phyloP scores from a whole-genome alignment of 1,140 invertebrate genomes.

The Semibalanus balanoides region DNA sequence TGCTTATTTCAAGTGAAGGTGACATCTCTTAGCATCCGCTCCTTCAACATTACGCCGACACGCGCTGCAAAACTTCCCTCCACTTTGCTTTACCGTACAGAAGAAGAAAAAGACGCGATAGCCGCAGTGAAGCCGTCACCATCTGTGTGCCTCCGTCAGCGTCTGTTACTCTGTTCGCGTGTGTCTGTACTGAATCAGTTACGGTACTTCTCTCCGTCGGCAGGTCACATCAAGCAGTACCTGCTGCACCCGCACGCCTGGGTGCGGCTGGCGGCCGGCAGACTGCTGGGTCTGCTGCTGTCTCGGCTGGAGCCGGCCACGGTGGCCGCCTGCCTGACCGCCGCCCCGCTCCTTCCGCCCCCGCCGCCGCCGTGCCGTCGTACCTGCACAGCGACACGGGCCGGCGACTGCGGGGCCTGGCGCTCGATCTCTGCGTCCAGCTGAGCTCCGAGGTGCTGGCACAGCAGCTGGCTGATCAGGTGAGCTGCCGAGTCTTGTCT shows the following conservation, averaged over 20 bases:
- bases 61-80: too few species aligned
- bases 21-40: too few species aligned
- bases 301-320: not conserved
- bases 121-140: too few species aligned
- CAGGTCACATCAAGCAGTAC: not conserved
- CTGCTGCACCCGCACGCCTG: constrained; percentile 3
- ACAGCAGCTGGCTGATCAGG: not conserved
- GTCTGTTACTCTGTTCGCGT: too few species aligned
- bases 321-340: not conserved
- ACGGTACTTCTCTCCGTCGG: too few species aligned
- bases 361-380: not conserved
- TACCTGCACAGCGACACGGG: not conserved
- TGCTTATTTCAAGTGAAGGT: too few species aligned
- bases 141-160: too few species aligned
- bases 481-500: too few species aligned
- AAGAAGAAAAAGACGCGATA: too few species aligned
- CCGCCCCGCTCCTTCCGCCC: not conserved
- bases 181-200: too few species aligned
- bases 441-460: not conserved
- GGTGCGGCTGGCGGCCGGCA: constrained; percentile 4
- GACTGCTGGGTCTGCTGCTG: not conserved
- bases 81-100: too few species aligned
- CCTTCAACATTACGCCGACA: too few species aligned
- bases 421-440: constrained; percentile 4
- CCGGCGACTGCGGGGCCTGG: not conserved